Evolutionary conservation across 2,888 invertebrate species (phyloP).

Genomic region (Philaethria dido): DNA sequence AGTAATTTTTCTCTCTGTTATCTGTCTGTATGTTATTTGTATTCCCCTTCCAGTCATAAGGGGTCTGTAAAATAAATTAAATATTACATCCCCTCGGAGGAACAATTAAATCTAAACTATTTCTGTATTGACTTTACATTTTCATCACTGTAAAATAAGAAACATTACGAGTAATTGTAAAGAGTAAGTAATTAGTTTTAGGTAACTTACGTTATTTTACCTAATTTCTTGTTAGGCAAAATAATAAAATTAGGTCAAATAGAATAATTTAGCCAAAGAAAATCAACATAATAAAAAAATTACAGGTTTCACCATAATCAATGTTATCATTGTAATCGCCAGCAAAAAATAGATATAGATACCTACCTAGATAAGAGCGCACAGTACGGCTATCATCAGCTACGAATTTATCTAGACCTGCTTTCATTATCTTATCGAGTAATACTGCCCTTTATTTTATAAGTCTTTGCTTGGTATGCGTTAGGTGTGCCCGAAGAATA

Average conservation of each 20-base stretch:
- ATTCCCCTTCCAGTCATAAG: too few species aligned
- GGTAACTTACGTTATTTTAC: too few species aligned
- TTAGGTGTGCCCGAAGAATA: conserved; percentile 56
- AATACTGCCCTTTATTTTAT: conserved; percentile 73
- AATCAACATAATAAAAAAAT: conserved; percentile 22
- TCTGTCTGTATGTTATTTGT: too few species aligned
- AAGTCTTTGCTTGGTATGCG: conserved; percentile 58
- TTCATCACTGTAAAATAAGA: too few species aligned
- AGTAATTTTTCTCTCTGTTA: too few species aligned
- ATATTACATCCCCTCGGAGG: too few species aligned
- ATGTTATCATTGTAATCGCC: conserved; percentile 71
- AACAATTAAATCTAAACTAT: too few species aligned
- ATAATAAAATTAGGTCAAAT: conserved; percentile 9
- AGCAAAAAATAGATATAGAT: conserved; percentile 62
- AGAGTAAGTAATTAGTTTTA: too few species aligned
- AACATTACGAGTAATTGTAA: too few species aligned
- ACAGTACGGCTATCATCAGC: conserved; percentile 64
- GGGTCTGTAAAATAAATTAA: too few species aligned
- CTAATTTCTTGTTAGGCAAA: too few species aligned
- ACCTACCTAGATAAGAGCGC: conserved; percentile 53
- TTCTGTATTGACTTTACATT: too few species aligned
- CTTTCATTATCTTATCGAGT: conserved; percentile 80
- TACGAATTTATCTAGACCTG: conserved; percentile 82
- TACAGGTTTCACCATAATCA: conserved; percentile 59
- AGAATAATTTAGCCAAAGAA: conserved; percentile 1